These are phyloP conservation scores for Oryctes rhinoceros DNA, from an alignment of 1,140 invertebrate genomes.

Conservation along the genomic window DNA sequence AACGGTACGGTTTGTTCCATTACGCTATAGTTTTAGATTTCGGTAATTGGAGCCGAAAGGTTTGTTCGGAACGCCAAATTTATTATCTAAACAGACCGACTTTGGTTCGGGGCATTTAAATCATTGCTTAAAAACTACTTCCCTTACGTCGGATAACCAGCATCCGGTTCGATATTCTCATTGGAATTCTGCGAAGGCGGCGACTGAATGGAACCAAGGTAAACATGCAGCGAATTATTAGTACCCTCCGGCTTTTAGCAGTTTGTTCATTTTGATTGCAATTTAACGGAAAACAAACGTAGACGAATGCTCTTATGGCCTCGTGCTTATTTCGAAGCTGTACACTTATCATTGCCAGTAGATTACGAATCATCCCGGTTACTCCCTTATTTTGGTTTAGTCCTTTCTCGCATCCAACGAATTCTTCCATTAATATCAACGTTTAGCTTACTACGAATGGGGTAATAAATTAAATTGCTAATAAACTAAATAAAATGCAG, in stretches of 20 bases:
- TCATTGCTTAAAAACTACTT: constrained; percentile 27
- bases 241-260: background rate
- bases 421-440: too few species aligned
- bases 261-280: background rate
- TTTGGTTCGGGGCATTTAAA: constrained; percentile 6
- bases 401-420: too few species aligned
- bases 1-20: constrained; percentile 9
- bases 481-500: too few species aligned
- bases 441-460: too few species aligned
- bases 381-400: too few species aligned
- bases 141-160: background rate
- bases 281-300: background rate
- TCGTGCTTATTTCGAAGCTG: background rate
- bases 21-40: constrained; percentile 27
- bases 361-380: too few species aligned
- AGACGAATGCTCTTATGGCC: background rate
- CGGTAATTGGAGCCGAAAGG: constrained; percentile 30
- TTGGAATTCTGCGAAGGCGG: background rate
- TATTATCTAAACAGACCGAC: constrained; percentile 24
- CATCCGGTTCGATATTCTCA: background rate
- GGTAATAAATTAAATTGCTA: too few species aligned
- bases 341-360: too few species aligned
- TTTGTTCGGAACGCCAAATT: constrained; percentile 5
- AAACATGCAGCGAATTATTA: constrained; percentile 8
- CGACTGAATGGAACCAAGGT: background rate